Base-by-base conservation (phyloP, 2,797 vertebrate genomes). In the Anolis apletophallus region DNA sequence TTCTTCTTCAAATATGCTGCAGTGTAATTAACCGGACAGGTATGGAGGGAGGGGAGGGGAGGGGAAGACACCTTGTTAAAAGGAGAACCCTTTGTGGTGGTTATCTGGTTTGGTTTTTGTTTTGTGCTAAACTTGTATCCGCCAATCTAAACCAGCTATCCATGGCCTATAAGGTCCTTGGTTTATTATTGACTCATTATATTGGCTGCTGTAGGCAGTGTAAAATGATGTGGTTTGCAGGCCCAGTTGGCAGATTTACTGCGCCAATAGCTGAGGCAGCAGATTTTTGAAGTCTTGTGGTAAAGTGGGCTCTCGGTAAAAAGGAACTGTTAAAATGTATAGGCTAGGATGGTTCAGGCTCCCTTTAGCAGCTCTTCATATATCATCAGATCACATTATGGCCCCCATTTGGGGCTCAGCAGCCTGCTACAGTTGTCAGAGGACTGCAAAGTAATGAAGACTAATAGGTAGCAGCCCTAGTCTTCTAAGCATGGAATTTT, bases 361-460 rank as follows among this genome's bases (percentile, higher is more conserved):
- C 95, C 96, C 96, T 96, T 97, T 97, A 97, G 97, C 96, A 96
- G 97, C 96, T 97, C 97, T 97, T 97, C 97, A 98, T 97, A 97
- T 97, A 97, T 98, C 97, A 97, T 97, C 96, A 97, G 97, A 97
- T 97, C 97, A 97, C 97, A 97, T 97, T 97, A 98, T 97, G 96
- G 97, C 96, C 96, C 97, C 97, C 96, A 97, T 98, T 97, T 98
- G 97, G 96, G 96, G 97, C 96, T 96, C 97, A 97, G 97, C 96
- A 97, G 97, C 96, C 97, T 97, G 96, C 97, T 97, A 96, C 96
- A 97, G 96, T 97, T 97, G 97, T 98, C 97, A 97, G 94, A 97
- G 96, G 96, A 96, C 97, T 97, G 97, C 97, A 97, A 97, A 97
- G 96, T 98, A 98, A 98, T 97, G 97, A 98, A 98, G 97, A 97